Evolutionary conservation across 2,888 invertebrate species (phyloP), one percentile per base, ranked within the genome.

Genomic region (Cantharis rufa): DNA sequence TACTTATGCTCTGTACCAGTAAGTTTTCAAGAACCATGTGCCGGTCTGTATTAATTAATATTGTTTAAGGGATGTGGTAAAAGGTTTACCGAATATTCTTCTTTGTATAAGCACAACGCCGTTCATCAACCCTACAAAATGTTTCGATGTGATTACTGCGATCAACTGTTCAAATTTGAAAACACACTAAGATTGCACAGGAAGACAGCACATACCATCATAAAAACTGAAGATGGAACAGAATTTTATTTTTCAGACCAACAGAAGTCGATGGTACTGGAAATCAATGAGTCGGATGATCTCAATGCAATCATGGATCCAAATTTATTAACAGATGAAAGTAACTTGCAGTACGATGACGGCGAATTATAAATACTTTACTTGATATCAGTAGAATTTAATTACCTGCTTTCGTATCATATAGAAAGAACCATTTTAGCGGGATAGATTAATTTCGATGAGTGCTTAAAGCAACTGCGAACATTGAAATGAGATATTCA

Each of bases 41-140:
- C 9, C 21, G 21, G 15, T 28, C 2, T 63, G 10, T 21, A 24
- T 11, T 62, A 70, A 18, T 70, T 71, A 1, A 32, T 28, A 5
- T 4, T 66, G 71, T 84, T 85, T 73, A 80, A 89, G 87, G 91
- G 90, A 69, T 93, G 93, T 85, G 90, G 90, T 18, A 92, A 92
- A 84, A 87, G 92, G 69, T 93, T 93, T 83, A 93, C 93, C 1
- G 93, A 93, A 85, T 93, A 93, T 85, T 93, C 93, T 70, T 92
- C 92, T 81, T 89, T 93, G 15, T 92, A 92, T 85, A 93, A 93
- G 84, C 93, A 93, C 84, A 91, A 92, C 82, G 88, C 90, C 61
- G 91, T 90, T 61, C 93, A 93, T 84, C 91, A 91, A 21, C 90
- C 91, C 71, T 88, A 89, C 77, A 91, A 91, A 82, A 91, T 91